Evolutionary conservation across 2,888 invertebrate species (phyloP).

Genomic region (Leptothorax acervorum): DNA sequence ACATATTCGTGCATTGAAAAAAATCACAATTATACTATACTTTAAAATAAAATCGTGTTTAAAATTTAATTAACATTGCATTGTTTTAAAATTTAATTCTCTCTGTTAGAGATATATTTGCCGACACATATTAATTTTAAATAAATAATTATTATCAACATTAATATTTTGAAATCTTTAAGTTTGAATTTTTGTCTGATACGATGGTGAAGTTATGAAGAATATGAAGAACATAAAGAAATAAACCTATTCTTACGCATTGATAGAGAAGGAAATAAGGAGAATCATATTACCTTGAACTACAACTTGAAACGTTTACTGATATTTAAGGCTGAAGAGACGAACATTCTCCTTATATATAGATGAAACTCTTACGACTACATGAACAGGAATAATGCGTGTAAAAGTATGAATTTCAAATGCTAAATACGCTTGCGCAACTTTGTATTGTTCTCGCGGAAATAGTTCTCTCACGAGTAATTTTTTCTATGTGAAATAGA

Average conservation of each 20-base stretch:
- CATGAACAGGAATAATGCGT: neutral
- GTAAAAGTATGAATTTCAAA: neutral
- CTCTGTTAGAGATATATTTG: neutral
- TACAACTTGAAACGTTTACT: neutral
- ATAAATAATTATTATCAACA: neutral
- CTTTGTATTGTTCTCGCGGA: neutral
- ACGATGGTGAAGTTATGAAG: neutral
- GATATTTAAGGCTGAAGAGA: neutral
- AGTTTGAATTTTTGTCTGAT: neutral
- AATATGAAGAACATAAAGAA: neutral
- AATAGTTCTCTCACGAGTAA: neutral
- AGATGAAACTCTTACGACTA: neutral
- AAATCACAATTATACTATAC: too few relatives aligned
- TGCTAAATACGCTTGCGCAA: neutral
- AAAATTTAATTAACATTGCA: neutral
- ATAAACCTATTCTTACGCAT: neutral
- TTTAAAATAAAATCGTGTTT: neutral
- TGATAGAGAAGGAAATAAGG: too few relatives aligned
- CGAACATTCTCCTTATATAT: neutral
- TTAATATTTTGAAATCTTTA: neutral
- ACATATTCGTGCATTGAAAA: too few relatives aligned
- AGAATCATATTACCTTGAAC: neutral
- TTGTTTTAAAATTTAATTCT: neutral
- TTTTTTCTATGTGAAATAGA: neutral
- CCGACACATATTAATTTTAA: neutral